phyloP scores from a whole-genome alignment of 2,888 invertebrate species.

The Melangyna quadrimaculata region DNA sequence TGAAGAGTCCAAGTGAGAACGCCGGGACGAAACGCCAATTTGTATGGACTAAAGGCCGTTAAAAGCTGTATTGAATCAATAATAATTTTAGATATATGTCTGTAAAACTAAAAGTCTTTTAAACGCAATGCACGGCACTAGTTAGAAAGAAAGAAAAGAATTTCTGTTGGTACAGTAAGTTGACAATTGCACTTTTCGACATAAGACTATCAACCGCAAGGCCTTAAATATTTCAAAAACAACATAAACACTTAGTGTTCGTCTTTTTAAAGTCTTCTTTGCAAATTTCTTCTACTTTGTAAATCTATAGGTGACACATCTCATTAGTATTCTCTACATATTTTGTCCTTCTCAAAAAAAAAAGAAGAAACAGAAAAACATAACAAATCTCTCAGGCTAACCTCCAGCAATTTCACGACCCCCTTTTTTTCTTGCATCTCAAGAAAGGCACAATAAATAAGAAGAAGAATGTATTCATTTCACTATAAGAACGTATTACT shows the following conservation, averaged over 20 bases:
- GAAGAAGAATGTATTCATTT: constrained; percentile 30
- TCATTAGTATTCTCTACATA: constrained; percentile 11
- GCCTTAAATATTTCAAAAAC: not conserved
- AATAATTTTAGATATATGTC: no score
- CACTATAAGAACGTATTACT: constrained; percentile 22
- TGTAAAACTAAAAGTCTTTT: no score
- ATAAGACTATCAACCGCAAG: not conserved
- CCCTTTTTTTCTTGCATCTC: not conserved
- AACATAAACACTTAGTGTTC: not conserved
- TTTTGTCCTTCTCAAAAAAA: not conserved
- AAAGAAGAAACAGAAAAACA: not conserved
- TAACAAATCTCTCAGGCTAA: not conserved
- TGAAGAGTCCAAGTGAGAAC: no score
- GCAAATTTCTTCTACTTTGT: not conserved
- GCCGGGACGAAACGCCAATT: no score
- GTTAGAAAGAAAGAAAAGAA: no score
- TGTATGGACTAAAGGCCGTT: no score
- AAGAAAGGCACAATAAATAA: constrained; percentile 13
- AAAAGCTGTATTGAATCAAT: no score
- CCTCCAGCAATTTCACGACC: constrained; percentile 31
- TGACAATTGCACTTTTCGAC: not conserved
- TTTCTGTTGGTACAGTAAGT: no score
- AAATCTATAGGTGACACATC: constrained; percentile 35
- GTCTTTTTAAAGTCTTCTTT: not conserved
- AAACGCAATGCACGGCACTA: no score